Evolutionary conservation across 2,888 invertebrate genomes (phyloP), one percentile per base, ranked within the genome.

Genomic region (Phorcus lineatus): DNA sequence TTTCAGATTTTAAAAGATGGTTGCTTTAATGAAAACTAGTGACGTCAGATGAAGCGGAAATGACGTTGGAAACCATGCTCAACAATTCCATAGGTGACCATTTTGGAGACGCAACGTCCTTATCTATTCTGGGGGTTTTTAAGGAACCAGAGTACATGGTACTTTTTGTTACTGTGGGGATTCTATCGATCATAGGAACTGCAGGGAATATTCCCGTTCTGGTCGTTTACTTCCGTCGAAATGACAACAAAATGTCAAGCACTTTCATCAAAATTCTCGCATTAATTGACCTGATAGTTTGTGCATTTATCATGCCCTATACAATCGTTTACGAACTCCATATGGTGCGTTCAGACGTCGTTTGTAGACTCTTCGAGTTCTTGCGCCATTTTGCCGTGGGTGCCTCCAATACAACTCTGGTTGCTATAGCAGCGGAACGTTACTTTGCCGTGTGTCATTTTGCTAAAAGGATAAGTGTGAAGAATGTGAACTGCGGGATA

Each of bases 201-300:
- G 53, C 85, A 13, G 89, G 90, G 7, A 90, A 89, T 75, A 82
- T 88, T 31, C 88, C 88, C 0, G 87, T 88, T 24, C 78, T 90
- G 11, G 83, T 88, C 22, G 88, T 90, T 13, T 90, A 87, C 77
- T 83, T 84, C 74, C 84, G 70, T 19, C 67, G 84, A 17, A 82
- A 82, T 28, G 87, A 88, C 19, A 85, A 81, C 55, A 81, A 85
- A 55, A 82, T 86, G 16, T 84, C 85, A n/a, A 88, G 86, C 77
- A 89, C 88, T 1, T 90, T 90, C 81, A 90, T 90, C 76, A 85
- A 86, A 76, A 83, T 86, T 22, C 81, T 90, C 22, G 87, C 89
- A 0, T 78, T 89, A 22, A 78, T 90, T 40, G 90, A 90, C 78
- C 75, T 90, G 7, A 62, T 86, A 22, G 89, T 89, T 0, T 90